These are phyloP conservation scores for Naso thynnoides DNA, from an alignment of 2,797 vertebrate species.

Conservation along the genomic window DNA sequence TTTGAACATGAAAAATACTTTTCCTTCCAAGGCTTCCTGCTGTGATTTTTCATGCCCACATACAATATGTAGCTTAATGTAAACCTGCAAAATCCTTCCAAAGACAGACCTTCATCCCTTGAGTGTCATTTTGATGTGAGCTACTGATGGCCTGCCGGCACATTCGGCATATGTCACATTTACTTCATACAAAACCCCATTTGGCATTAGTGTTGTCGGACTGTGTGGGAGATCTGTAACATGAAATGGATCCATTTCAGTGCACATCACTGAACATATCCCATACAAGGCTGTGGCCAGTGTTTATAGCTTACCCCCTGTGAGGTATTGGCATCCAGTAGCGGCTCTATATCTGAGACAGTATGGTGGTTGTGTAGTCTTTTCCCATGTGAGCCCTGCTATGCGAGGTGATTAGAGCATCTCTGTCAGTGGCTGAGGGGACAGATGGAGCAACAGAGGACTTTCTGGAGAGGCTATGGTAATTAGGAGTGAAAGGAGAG, in stretches of 20 bases:
- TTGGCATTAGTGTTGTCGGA: constrained; percentile 74
- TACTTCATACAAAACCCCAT: constrained; percentile 73
- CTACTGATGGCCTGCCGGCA: constrained; percentile 67
- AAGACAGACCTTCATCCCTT: constrained; percentile 54
- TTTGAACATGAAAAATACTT: constrained; percentile 46
- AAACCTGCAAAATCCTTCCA: constrained; percentile 60
- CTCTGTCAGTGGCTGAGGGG: constrained; percentile 78
- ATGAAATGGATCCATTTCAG: constrained; percentile 82
- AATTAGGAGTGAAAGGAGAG: constrained; percentile 86
- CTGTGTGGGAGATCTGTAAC: constrained; percentile 80
- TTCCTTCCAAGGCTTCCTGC: constrained; percentile 50
- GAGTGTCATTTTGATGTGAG: constrained; percentile 74
- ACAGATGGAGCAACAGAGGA: constrained; percentile 88
- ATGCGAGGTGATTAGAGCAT: constrained; percentile 86
- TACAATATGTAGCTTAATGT: constrained; percentile 58
- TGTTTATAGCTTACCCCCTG: constrained; percentile 79
- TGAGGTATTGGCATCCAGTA: constrained; percentile 77
- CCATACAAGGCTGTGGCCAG: constrained; percentile 79
- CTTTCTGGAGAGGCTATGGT: constrained; percentile 85
- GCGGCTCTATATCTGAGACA: constrained; percentile 76
- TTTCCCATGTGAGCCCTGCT: constrained; percentile 81
- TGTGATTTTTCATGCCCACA: constrained; percentile 56
- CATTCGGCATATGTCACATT: constrained; percentile 72
- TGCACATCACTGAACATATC: constrained; percentile 79
- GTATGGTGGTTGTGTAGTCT: constrained; percentile 77